Base-by-base conservation (phyloP, 1,140 invertebrate genomes). In the Pectinophora gossypiella region DNA sequence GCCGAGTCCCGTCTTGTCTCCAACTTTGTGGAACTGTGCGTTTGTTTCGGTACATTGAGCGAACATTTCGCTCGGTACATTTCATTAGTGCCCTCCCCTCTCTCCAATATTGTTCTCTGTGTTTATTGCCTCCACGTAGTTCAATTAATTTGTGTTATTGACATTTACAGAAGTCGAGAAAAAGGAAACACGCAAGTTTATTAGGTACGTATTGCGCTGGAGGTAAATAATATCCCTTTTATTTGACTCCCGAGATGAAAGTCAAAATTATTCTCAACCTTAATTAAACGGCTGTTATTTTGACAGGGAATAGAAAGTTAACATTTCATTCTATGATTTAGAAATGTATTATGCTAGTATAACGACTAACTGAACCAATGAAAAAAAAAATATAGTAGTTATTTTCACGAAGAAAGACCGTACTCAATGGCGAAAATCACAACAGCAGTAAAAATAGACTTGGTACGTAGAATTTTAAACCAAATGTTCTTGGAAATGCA, bases 111-210 rank as follows among this genome's bases (percentile, higher is more conserved):
- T 56, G 48, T 51, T 56, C 54, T 45, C 19, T 42, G 5, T 45
- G 43, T 52, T 52, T 52, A 52, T 52, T 52, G 42, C 50, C n/a
- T 23, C 43, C 13, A 20, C 18, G 38, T 56, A 56, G 20, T 56
- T 56, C 48, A 49, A 56, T 56, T 56, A 56, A 50, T 56, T 56
- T 56, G 42, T 50, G 48, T 40, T 56, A 56, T 53, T 54, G 51
- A 19, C 32, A 20, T 49, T 46, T 40, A 40, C 16, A 15, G 36
- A 15, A 15, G 12, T 40, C n/a, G 13, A 40, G 16, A 40, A 40
- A 40, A 40, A 15, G 36, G 10, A 15, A 40, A 15, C 27, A n/a
- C n/a, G n/a, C n/a, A n/a, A 32, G 27, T 32, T 32, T 32, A 32
- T 32, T 32, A n/a, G 27, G 27, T n/a, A 12, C 27, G n/a, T 32